These are phyloP conservation scores for Sussaba pulchella DNA, from an alignment of 2,888 invertebrate genomes.

Conservation along the genomic window DNA sequence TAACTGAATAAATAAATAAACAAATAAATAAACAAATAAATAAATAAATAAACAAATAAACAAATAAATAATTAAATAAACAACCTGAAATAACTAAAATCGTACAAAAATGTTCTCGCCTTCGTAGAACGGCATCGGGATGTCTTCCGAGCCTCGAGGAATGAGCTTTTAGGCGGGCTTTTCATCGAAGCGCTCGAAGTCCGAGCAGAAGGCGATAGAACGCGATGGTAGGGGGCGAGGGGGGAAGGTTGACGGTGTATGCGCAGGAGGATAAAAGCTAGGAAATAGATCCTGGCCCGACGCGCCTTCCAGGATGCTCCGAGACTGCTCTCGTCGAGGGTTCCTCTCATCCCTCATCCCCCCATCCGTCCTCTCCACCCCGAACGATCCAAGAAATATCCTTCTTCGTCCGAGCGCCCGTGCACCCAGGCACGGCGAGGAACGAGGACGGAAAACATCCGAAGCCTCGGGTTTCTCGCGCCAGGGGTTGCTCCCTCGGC, in stretches of 20 bases:
- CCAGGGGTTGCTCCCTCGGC: slow-evolving; percentile 50
- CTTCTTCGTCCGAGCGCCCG: not conserved
- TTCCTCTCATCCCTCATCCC: not conserved
- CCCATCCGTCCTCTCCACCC: too few relatives aligned
- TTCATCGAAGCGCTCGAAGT: too few relatives aligned
- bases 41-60: too few relatives aligned
- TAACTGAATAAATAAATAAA: too few relatives aligned
- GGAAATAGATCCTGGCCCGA: slow-evolving; percentile 44
- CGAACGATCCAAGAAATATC: too few relatives aligned
- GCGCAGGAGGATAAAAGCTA: slow-evolving; percentile 44
- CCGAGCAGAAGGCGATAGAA: not conserved
- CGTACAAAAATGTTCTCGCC: too few relatives aligned
- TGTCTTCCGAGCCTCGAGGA: too few relatives aligned
- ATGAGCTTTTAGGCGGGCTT: too few relatives aligned
- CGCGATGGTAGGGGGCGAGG: not conserved
- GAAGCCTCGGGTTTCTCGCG: slow-evolving; percentile 52
- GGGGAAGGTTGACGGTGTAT: slow-evolving; percentile 1
- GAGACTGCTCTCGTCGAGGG: slow-evolving; percentile 24
- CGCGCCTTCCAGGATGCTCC: slow-evolving; percentile 7
- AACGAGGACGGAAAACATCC: slow-evolving; percentile 11
- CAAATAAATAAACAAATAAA: too few relatives aligned
- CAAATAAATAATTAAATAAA: too few relatives aligned
- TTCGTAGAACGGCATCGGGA: too few relatives aligned
- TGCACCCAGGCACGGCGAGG: not conserved
- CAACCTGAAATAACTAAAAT: too few relatives aligned